Conservation (phyloP, 2,888 invertebrate species). For the Platycnemis pennipes region DNA sequence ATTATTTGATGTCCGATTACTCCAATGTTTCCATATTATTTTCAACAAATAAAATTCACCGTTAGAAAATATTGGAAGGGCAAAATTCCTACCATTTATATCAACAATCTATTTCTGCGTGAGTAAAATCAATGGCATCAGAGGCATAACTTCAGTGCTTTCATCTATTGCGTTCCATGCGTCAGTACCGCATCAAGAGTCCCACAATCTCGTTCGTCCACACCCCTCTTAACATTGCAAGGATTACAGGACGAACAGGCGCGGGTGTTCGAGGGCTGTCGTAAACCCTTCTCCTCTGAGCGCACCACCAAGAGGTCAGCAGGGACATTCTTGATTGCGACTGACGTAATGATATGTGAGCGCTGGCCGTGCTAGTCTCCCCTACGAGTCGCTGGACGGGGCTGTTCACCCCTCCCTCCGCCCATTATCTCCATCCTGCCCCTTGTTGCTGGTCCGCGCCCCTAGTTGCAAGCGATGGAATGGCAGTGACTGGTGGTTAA, state of each 20-base stretch:
- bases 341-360: conserved; percentile 63
- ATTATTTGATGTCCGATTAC: no score
- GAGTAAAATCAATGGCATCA: background rate
- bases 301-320: conserved; percentile 5
- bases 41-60: no score
- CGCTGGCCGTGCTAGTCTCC: background rate
- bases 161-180: background rate
- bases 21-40: no score
- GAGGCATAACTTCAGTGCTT: background rate
- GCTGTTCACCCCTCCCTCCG: background rate
- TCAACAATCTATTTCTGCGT: background rate
- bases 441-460: background rate
- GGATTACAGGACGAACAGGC: conserved; percentile 36
- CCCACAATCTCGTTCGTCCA: conserved; percentile 13
- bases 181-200: conserved; percentile 1
- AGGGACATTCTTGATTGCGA: conserved; percentile 52
- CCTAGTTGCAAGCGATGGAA: background rate
- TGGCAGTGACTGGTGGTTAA: background rate
- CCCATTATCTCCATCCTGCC: background rate
- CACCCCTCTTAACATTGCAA: background rate
- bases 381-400: background rate
- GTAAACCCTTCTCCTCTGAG: background rate
- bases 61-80: no score
- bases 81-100: no score
- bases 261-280: background rate